A percentile compares a stretch with the other conserved stretches of the same genome.
phyloP scores from a whole-genome alignment of 1,140 invertebrate species.

The Drosophila ficusphila region DNA sequence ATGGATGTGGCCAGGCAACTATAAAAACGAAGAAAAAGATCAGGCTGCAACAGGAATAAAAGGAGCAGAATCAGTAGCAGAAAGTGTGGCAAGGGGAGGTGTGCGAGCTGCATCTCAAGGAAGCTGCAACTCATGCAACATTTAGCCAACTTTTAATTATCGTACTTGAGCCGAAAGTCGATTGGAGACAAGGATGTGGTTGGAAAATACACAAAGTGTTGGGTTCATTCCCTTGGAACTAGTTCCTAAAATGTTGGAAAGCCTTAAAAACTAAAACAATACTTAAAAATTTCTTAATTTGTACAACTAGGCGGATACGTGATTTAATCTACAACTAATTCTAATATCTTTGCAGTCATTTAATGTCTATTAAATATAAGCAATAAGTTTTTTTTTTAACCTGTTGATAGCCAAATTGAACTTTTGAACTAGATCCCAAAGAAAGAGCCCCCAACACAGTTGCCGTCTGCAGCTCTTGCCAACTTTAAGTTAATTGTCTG shows the following conservation, averaged over 20 bases:
- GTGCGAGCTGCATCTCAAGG: conserved; percentile 21
- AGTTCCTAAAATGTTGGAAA: conserved; percentile 6
- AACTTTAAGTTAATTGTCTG: conserved; percentile 45
- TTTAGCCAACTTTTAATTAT: conserved; percentile 82
- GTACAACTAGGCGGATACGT: neutral
- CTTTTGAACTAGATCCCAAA: conserved; percentile 17
- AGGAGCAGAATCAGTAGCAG: conserved; percentile 5
- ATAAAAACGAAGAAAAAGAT: conserved; percentile 18
- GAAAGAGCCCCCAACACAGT: conserved; percentile 4
- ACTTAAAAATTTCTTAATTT: too few relatives aligned
- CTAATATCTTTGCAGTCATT: too few relatives aligned
- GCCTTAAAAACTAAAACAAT: too few relatives aligned
- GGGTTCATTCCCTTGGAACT: neutral
- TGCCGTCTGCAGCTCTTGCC: conserved; percentile 24
- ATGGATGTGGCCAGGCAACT: conserved; percentile 51
- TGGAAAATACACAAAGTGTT: conserved; percentile 1
- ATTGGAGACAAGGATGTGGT: conserved; percentile 5
- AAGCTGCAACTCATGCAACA: conserved; percentile 77
- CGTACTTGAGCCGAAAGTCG: conserved; percentile 58
- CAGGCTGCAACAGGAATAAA: neutral
- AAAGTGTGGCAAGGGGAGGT: neutral
- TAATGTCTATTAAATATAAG: too few relatives aligned
- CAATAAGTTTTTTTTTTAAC: too few relatives aligned
- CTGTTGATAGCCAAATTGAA: too few relatives aligned
- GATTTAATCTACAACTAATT: neutral